Percentiles rank a stretch among this genome's conserved stretches.
Evolutionary conservation across 2,113 vertebrate genomes (phyloP).

Genomic region (Eulemur rufifrons): DNA sequence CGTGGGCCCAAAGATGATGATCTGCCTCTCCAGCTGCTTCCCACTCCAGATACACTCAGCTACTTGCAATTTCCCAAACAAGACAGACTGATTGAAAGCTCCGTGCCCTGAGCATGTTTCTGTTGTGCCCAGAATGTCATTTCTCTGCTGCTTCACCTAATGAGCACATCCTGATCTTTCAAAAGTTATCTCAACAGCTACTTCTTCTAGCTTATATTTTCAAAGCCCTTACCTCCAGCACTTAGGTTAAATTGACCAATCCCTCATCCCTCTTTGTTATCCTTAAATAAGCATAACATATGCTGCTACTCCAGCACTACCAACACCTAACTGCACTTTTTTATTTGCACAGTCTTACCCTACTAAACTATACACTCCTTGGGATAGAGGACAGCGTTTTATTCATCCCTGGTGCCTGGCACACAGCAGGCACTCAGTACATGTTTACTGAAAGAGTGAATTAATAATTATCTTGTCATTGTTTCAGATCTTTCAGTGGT

Average conservation of each 20-base stretch:
- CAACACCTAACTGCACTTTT: background rate
- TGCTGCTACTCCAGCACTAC: background rate
- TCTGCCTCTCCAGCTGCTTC: background rate
- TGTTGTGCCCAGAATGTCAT: background rate
- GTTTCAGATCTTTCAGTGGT: conserved; percentile 16
- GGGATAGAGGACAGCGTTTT: background rate
- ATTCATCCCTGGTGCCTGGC: background rate
- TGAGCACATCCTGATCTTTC: background rate
- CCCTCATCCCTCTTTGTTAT: background rate
- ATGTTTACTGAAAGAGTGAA: background rate
- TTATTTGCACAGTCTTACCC: background rate
- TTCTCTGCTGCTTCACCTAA: background rate
- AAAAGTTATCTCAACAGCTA: background rate
- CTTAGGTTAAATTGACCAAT: background rate
- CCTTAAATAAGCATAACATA: conserved; percentile 5
- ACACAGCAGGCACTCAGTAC: background rate
- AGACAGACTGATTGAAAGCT: background rate
- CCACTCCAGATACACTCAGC: background rate
- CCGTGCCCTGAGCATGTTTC: background rate
- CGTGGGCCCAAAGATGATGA: background rate
- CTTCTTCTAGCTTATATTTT: background rate
- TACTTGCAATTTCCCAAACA: background rate
- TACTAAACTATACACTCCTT: background rate
- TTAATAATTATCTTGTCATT: background rate
- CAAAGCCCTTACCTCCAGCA: background rate